Evolutionary conservation across 2,888 invertebrate species (phyloP), one percentile per base, ranked within the genome.

Genomic region (Parapristionchus giblindavisi): DNA sequence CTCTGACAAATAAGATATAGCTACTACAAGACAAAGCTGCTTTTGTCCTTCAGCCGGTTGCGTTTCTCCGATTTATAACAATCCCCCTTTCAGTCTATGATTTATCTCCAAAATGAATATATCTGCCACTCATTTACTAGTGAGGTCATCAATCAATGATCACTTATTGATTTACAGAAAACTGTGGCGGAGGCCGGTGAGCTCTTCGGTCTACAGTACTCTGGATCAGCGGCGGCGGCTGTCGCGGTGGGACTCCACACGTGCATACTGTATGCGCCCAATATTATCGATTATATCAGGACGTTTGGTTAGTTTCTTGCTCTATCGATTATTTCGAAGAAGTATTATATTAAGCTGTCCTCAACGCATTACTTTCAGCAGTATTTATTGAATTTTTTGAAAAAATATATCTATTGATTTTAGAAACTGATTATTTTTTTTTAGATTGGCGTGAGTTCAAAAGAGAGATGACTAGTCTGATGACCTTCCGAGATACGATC

Each of bases 231-330:
- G 40, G 29, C 27, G 21, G 63, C 63, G n/a, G 63, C 63, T 27
- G 1, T 63, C 43, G 63, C 63, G 0, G 63, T 43, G 40, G 63
- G 63, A 63, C 27, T 63, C 43, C 70, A 70, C 40, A 70, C 70
- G 24, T 8, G 56, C 56, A 56, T 70, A 38, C 56, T 70, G 29
- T 70, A 43, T 29, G 27, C 40, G 27, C 70, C 70, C 29, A 70
- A 70, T 21, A 70, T 70, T 40, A 52, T 70, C 56, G 70, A 70
- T 40, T 24, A 27, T 27, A 14, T 54, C 38, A 36, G 14, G 24
- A 36, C 40, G 3, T 70, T 52, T 11, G 70, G 70, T 56, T 24
- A 52, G 66, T 21, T 24, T n/a, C 21, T 52, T 52, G 4, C 52
- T n/a, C 21, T 52, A n/a, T 24, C 21, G 21, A 21, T 52, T 3